These are phyloP conservation scores for Myodes glareolus DNA, from an alignment of 2,113 vertebrate species.

Conservation along the genomic window DNA sequence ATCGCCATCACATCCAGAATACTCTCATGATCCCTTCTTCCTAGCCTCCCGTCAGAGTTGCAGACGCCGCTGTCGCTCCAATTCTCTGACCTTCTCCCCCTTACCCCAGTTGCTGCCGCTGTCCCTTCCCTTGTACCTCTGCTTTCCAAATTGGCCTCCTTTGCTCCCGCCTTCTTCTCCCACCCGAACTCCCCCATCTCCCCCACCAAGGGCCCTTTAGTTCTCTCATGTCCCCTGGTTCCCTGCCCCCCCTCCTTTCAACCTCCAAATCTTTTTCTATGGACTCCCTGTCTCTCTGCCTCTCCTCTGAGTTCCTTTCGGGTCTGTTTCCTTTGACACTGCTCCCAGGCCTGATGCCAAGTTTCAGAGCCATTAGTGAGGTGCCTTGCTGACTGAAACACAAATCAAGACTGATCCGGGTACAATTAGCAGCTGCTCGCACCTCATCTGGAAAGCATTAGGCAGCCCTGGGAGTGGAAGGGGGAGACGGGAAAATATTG, in stretches of 20 bases:
- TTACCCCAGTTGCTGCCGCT: background rate
- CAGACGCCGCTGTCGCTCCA: background rate
- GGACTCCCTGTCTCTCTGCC: constrained; percentile 68
- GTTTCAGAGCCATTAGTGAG: constrained; percentile 90
- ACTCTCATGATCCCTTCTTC: constrained; percentile 60
- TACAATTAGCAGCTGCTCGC: constrained; percentile 89
- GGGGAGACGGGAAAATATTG: constrained; percentile 74
- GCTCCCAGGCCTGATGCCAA: constrained; percentile 88
- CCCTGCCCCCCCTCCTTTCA: background rate
- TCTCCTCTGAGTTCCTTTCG: constrained; percentile 77
- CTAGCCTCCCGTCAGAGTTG: constrained; percentile 47
- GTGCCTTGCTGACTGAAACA: constrained; percentile 91
- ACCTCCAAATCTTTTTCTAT: constrained; percentile 49
- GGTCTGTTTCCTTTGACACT: constrained; percentile 88
- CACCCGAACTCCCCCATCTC: background rate
- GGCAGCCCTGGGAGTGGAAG: constrained; percentile 78
- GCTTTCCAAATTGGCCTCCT: background rate
- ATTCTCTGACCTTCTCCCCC: background rate
- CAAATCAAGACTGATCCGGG: constrained; percentile 88
- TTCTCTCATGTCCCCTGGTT: constrained; percentile 26
- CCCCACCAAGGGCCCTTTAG: background rate
- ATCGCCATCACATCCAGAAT: background rate
- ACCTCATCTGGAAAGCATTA: constrained; percentile 92
- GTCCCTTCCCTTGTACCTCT: background rate
- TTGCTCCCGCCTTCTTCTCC: background rate